Base-by-base conservation (phyloP, 2,888 invertebrate genomes). In the Drosophila setosimentum region DNA sequence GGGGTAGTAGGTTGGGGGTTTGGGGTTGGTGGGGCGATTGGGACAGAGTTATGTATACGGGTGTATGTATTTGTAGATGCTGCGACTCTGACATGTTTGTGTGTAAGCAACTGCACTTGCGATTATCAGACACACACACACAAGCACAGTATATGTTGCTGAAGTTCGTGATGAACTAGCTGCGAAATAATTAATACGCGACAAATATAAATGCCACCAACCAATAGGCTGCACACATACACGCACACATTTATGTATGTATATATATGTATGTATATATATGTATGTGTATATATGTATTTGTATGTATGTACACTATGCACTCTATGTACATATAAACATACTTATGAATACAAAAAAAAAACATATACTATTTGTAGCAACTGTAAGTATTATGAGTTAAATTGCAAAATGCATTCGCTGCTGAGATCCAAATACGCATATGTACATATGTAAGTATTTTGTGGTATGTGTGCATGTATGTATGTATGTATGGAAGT, bases 21-120 rank as follows among this genome's bases (percentile, higher is more conserved):
- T n/a, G n/a, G n/a, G n/a, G 32, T 8, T 5, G 16, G 29, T 2
- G 21, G 11, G 21, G 24, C 18, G 16, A 16, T 16, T 30, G 21
- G 48, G 7, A 24, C 7, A 16, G 45, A 24, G 50, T 48, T 30
- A 32, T 24, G 1, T 54, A 32, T 30, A 18, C 16, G 30, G 51
- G 21, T 33, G 29, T 29, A 16, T 27, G 40, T 24, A 35, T 45
- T 11, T 33, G 29, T 55, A 60, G 77, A 81, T 73, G 73, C 78
- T 73, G 82, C 35, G 58, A 45, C 66, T 66, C 30, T 54, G 60
- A 40, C 51, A 53, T 64, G 68, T 68, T 54, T 78, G 69, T 75
- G 71, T 71, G 66, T 64, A 54, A 54, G 81, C 75, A 81, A 81
- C 67, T 75, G 72, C 78, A 82, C 69, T 78, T 81, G 79, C 70